Base-by-base conservation (phyloP, 2,888 invertebrate species). In the Spodoptera exigua region DNA sequence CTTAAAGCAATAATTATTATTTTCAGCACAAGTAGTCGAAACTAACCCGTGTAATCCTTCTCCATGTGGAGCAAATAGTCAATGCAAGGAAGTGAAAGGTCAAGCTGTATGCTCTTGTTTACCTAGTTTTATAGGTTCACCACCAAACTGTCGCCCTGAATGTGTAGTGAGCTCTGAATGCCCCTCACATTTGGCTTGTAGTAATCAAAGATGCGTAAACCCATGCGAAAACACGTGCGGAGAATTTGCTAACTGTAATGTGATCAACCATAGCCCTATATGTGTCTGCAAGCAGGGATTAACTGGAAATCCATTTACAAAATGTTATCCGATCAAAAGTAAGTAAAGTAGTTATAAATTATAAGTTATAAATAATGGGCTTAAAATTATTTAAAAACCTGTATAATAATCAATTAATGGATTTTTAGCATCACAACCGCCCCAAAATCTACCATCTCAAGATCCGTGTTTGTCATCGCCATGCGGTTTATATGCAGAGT, bases 221-320 rank as follows among this genome's bases (percentile, higher is more conserved):
- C 97, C 96, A 3, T 96, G 96, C 74, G 91, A 94, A 17, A 95
- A 95, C 18, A 89, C 95, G 16, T 96, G 96, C 76, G 96, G 96
- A 14, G 88, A 93, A 55, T 95, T 95, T 78, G 95, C 96, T 2
- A 93, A 95, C 56, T 96, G 96, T 76, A 95, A 95, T 62, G 95
- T 96, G 3, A 95, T 95, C 18, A 96, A 96, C 74, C 96, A 96
- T 74, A 95, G 96, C 82, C 97, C 97, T 1, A 96, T 97, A 78
- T 98, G 97, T 82, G 96, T 95, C 59, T 98, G 97, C 80, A 95
- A 96, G 66, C 91, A 95, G 60, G 95, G 96, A 37, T 95, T 95
- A 74, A 96, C 96, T 2, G 97, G 97, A 61, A 96, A 97, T 95
- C 97, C 97, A 18, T 97, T 97, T 80, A 95, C 96, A n/a, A 95